Base-by-base conservation (phyloP, 2,113 vertebrate species). In the Daboia siamensis region DNA sequence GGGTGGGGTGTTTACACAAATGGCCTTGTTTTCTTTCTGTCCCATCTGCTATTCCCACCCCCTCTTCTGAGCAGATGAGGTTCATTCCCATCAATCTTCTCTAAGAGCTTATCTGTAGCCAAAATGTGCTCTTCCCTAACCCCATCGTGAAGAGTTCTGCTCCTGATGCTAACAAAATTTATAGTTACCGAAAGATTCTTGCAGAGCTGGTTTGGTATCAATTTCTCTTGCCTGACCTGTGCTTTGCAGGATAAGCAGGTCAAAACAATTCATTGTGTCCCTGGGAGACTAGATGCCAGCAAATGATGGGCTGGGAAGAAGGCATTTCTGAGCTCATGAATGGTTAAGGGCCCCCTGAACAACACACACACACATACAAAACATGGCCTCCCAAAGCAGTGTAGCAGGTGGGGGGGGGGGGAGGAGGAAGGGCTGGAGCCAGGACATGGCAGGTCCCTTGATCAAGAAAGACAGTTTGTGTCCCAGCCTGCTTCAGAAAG, bases 201-300 rank as follows among this genome's bases (percentile, higher is more conserved):
- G 92, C 92, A 88, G 93, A 91, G 90, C 92, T 2, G 23, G 87
- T 6, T 91, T 84, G 85, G 44, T 92, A 92, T 94, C 56, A 3
- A 8, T 90, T 93, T 94, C 55, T 93, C 93, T 95, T 56, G 33
- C 15, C 0, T 48, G 3, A 29, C 3, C 52, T 13, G 87, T 61
- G 90, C 26, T 95, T 94, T 87, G 64, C 74, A 87, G 55, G 86
- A 52, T 91, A 15, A 94, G 90, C 17, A 2, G 90, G 93, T 84
- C 90, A 39, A 0, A 52, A 92, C 92, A 23, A 21, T 90, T 92
- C n/a, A 86, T 92, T 92, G 92, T 3, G 55, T 85, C 89, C 94
- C 56, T 87, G 80, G 85, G 20, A 56, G 94, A 95, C 93, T 89
- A 61, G n/a, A 0, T 23, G 94, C 94, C 96, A 94, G 87, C 56